Conservation (phyloP, 2,888 invertebrate genomes). For the Acanthosepion lycidas region DNA sequence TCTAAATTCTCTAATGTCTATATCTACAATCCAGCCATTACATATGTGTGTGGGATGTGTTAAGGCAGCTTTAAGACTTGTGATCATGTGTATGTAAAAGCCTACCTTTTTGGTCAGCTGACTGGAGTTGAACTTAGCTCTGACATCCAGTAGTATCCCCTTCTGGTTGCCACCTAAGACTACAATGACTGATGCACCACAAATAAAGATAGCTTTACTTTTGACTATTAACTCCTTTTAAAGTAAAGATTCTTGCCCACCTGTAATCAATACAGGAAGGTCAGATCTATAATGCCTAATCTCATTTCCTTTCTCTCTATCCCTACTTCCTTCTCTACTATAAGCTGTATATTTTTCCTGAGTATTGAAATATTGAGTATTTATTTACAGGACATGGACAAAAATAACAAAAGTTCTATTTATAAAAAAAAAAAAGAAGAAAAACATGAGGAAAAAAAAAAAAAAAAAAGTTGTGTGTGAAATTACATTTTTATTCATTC, state of each 20-base stretch:
- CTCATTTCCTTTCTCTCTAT: neutral
- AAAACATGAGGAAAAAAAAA: neutral
- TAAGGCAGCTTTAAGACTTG: neutral
- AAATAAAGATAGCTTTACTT: slow-evolving; percentile 33
- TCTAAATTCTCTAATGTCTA: neutral
- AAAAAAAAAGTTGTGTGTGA: neutral
- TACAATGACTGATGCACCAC: neutral
- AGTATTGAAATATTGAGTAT: slow-evolving; percentile 33
- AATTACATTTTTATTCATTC: neutral
- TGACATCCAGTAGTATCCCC: neutral
- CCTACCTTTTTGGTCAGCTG: slow-evolving; percentile 33
- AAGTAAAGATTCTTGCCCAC: neutral
- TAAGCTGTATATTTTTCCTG: slow-evolving; percentile 9
- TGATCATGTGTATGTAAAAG: neutral
- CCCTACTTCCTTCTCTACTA: neutral
- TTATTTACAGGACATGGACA: neutral
- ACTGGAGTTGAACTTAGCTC: neutral
- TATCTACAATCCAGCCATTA: neutral
- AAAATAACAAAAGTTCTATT: slow-evolving; percentile 10
- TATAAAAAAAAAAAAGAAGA: slow-evolving; percentile 17
- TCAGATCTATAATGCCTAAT: neutral
- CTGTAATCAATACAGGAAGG: neutral
- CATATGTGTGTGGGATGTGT: neutral
- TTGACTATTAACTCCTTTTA: neutral
- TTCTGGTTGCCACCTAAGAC: slow-evolving; percentile 33